Evolutionary conservation across 2,888 invertebrate genomes (phyloP).

Genomic region (Cyaniris semiargus): DNA sequence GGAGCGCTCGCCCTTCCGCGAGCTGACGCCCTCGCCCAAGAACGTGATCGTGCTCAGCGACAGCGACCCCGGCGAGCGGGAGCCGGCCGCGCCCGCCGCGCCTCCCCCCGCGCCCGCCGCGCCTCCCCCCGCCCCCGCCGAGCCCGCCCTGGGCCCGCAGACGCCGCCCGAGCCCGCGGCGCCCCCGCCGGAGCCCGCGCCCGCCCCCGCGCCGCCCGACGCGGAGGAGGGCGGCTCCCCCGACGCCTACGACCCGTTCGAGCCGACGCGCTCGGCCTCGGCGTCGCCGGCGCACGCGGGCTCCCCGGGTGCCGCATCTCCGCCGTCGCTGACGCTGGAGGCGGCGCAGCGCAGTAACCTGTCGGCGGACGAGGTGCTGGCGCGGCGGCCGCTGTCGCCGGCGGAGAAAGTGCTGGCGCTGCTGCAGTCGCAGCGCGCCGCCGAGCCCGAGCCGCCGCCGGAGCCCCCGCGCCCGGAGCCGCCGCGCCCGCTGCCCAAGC

Average conservation of each 20-base stretch:
- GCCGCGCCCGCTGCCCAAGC: slow-evolving; percentile 75
- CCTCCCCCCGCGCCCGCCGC: slow-evolving; percentile 56
- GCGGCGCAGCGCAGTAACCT: slow-evolving; percentile 73
- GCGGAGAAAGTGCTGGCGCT: slow-evolving; percentile 82
- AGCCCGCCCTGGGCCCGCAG: slow-evolving; percentile 83
- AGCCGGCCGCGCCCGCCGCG: slow-evolving; percentile 46
- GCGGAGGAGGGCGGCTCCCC: slow-evolving; percentile 86
- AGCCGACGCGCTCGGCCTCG: slow-evolving; percentile 91
- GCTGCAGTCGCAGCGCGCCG: slow-evolving; percentile 73
- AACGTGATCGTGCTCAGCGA: slow-evolving; percentile 92
- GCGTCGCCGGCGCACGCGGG: slow-evolving; percentile 81
- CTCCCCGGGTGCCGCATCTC: slow-evolving; percentile 69
- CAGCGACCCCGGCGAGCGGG: slow-evolving; percentile 84
- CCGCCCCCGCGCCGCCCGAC: slow-evolving; percentile 78
- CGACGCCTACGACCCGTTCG: slow-evolving; percentile 94
- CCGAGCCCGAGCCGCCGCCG: slow-evolving; percentile 64
- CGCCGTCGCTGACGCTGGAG: slow-evolving; percentile 61
- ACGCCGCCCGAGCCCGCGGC: slow-evolving; percentile 79
- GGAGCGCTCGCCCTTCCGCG: slow-evolving; percentile 91
- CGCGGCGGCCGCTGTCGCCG: slow-evolving; percentile 76
- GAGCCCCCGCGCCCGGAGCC: slow-evolving; percentile 64
- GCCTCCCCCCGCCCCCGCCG: slow-evolving; percentile 76
- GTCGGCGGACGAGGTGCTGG: slow-evolving; percentile 73
- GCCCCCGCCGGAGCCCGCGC: slow-evolving; percentile 52
- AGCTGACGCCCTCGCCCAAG: slow-evolving; percentile 88